phyloP scores from a whole-genome alignment of 2,797 vertebrate species.

The Takifugu rubripes region DNA sequence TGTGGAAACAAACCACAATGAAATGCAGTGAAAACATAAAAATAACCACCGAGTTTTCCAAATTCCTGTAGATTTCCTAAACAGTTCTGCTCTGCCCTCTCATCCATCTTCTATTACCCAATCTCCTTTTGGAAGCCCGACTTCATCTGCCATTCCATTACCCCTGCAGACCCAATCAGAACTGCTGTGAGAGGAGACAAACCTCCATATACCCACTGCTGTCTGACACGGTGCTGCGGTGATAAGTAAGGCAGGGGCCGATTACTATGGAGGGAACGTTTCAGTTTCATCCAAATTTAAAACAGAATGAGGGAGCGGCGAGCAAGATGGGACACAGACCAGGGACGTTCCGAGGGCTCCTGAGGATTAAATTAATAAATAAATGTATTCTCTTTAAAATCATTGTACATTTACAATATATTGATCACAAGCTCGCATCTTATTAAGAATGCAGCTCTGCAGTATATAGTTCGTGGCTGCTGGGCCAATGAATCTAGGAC shows the following conservation, averaged over 20 bases:
- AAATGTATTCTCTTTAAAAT: too few species aligned
- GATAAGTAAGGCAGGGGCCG: conserved; percentile 46
- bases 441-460: not conserved
- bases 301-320: conserved; percentile 5
- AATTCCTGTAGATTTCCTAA: conserved; percentile 12
- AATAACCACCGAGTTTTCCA: conserved; percentile 4
- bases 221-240: conserved; percentile 26
- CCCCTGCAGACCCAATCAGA: conserved; percentile 55
- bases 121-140: conserved; percentile 46
- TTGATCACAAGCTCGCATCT: too few species aligned
- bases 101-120: conserved; percentile 30
- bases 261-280: conserved; percentile 27
- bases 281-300: conserved; percentile 20
- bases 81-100: conserved; percentile 15
- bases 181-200: conserved; percentile 20
- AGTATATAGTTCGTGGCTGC: not conserved
- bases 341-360: not conserved
- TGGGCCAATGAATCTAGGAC: not conserved
- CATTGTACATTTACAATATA: too few species aligned
- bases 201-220: conserved; percentile 29
- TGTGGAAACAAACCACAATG: conserved; percentile 3
- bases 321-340: not conserved
- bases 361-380: not conserved
- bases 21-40: conserved; percentile 8
- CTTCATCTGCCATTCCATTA: conserved; percentile 46